Percentiles rank a stretch among this genome's conserved stretches.
These are phyloP conservation scores for Hipparchia sbordonii DNA, from an alignment of 2,888 invertebrate species.

Conservation along the genomic window DNA sequence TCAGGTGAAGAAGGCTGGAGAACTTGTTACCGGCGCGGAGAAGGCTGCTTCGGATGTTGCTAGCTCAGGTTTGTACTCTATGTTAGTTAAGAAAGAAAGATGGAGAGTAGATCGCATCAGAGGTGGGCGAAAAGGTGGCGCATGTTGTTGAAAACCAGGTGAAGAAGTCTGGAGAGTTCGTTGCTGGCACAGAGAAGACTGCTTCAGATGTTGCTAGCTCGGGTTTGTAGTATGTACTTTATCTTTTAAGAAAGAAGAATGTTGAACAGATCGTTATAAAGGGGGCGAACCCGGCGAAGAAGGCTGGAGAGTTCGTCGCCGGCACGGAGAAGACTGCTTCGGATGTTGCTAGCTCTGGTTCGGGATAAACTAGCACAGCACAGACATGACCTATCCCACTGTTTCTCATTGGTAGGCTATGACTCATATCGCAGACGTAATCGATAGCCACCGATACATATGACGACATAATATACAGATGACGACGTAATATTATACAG, in stretches of 20 bases:
- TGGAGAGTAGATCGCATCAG: constrained; percentile 83
- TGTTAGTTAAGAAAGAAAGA: constrained; percentile 84
- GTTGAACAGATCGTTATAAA: constrained; percentile 84
- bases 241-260: constrained; percentile 84
- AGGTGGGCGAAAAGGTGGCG: constrained; percentile 83
- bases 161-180: constrained; percentile 84
- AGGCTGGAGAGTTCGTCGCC: constrained; percentile 83
- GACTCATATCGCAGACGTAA: too few species aligned
- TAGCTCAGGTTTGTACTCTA: constrained; percentile 56
- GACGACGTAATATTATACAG: too few species aligned
- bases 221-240: constrained; percentile 49
- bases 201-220: constrained; percentile 78
- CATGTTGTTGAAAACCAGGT: constrained; percentile 85
- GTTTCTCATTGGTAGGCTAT: too few species aligned
- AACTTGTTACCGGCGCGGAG: constrained; percentile 83
- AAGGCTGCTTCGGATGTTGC: constrained; percentile 80
- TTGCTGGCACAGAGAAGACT: constrained; percentile 79
- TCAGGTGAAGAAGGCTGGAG: constrained; percentile 85
- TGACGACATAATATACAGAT: too few species aligned
- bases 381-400: too few species aligned
- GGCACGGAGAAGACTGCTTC: constrained; percentile 80
- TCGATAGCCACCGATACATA: too few species aligned
- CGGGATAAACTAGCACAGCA: too few species aligned
- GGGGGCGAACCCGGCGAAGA: constrained; percentile 85
- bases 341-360: constrained; percentile 39